These are phyloP conservation scores for Nothoprocta pentlandii DNA, from an alignment of 2,113 vertebrate genomes.

Conservation along the genomic window DNA sequence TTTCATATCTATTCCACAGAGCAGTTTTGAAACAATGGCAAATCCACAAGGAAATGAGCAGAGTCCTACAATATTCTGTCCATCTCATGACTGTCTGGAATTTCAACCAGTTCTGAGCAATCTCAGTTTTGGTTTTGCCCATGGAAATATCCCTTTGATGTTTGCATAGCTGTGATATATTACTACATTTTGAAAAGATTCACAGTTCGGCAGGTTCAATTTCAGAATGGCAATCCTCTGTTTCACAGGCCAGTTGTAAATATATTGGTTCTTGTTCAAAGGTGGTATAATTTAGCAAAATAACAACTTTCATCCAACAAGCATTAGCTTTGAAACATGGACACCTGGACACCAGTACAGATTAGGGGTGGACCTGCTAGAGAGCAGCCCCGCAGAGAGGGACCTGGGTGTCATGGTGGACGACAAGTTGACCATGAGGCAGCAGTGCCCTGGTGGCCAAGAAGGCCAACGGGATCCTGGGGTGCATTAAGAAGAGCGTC, in stretches of 20 bases:
- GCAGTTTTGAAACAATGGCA: neutral
- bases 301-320: neutral
- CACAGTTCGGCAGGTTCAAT: neutral
- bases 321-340: neutral
- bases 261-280: neutral
- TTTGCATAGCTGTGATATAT: neutral
- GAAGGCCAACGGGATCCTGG: too few species aligned
- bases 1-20: neutral
- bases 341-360: too few species aligned
- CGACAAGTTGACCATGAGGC: too few species aligned
- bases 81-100: neutral
- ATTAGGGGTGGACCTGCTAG: too few species aligned
- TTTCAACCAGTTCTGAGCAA: neutral
- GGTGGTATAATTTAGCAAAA: neutral
- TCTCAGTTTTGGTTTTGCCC: neutral
- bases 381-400: too few species aligned
- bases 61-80: neutral
- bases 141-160: neutral
- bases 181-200: neutral
- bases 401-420: too few species aligned
- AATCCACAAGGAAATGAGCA: neutral
- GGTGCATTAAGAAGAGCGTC: too few species aligned
- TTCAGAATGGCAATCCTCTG: neutral
- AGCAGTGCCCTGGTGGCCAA: too few species aligned
- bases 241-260: neutral